Percentiles rank a stretch among this genome's conserved stretches.
Conservation (phyloP, 2,888 invertebrate genomes). For the Sinodicranocentrus sp. region DNA sequence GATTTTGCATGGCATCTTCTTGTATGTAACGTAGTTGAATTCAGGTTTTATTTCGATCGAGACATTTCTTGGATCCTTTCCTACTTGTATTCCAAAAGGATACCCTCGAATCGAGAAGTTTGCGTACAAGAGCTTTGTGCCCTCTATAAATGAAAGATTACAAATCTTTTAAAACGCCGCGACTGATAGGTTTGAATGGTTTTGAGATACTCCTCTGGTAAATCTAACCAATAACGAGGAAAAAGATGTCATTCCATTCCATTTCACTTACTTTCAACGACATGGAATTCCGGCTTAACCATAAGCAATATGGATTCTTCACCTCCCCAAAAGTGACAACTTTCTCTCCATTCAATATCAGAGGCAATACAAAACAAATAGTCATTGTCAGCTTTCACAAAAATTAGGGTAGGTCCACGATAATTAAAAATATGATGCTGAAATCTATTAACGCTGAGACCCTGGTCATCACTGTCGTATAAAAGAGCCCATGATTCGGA, state of each 20-base stretch:
- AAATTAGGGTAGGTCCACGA: slow-evolving; percentile 82
- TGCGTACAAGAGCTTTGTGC: slow-evolving; percentile 89
- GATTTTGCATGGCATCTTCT: slow-evolving; percentile 84
- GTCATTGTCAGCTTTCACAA: slow-evolving; percentile 81
- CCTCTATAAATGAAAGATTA: slow-evolving; percentile 78
- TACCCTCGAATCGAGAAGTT: slow-evolving; percentile 91
- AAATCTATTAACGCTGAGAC: slow-evolving; percentile 85
- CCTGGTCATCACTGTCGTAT: slow-evolving; percentile 91
- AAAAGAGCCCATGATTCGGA: slow-evolving; percentile 89
- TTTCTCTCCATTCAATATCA: slow-evolving; percentile 91
- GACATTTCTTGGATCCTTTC: slow-evolving; percentile 88
- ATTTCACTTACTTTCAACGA: slow-evolving; percentile 80
- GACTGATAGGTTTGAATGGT: too few species aligned
- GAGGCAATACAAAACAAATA: slow-evolving; percentile 88
- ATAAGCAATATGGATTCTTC: slow-evolving; percentile 89
- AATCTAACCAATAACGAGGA: too few species aligned
- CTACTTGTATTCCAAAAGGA: slow-evolving; percentile 90
- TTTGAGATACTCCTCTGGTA: too few species aligned
- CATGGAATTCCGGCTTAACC: slow-evolving; percentile 81
- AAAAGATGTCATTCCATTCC: too few species aligned
- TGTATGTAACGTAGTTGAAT: slow-evolving; percentile 85
- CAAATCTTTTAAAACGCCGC: too few species aligned
- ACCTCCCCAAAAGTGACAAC: slow-evolving; percentile 90
- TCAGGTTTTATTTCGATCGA: slow-evolving; percentile 86
- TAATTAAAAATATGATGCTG: slow-evolving; percentile 91